These are phyloP conservation scores for Campylomormyrus numenius DNA, from an alignment of 2,113 vertebrate genomes.

Conservation along the genomic window DNA sequence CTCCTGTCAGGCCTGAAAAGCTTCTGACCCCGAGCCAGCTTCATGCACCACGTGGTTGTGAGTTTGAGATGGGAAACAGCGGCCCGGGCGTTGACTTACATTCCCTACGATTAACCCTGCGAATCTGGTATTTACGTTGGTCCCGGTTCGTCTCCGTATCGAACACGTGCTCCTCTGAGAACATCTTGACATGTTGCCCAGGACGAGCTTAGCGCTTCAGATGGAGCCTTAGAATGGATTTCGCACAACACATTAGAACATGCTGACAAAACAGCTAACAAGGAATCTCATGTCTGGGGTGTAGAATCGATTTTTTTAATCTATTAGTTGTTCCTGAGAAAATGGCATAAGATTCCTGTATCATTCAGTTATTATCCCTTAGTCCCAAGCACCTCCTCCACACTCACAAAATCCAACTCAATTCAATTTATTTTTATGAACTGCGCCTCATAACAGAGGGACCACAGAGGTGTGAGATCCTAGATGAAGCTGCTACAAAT, in stretches of 20 bases:
- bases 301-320: neutral
- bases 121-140: neutral
- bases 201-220: neutral
- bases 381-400: neutral
- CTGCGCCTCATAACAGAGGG: neutral
- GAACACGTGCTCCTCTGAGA: neutral
- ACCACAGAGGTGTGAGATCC: neutral
- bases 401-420: neutral
- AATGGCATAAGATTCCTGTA: neutral
- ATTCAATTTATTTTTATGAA: neutral
- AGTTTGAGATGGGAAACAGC: neutral
- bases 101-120: neutral
- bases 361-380: neutral
- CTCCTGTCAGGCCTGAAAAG: neutral
- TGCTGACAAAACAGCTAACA: neutral
- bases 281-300: neutral
- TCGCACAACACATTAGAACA: neutral
- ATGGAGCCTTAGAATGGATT: neutral
- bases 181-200: neutral
- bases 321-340: neutral
- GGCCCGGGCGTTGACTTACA: neutral
- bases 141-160: neutral
- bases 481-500: neutral
- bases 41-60: neutral
- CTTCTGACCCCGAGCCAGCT: neutral